Evolutionary conservation across 1,140 invertebrate genomes (phyloP).

Genomic region (Panulirus ornatus): DNA sequence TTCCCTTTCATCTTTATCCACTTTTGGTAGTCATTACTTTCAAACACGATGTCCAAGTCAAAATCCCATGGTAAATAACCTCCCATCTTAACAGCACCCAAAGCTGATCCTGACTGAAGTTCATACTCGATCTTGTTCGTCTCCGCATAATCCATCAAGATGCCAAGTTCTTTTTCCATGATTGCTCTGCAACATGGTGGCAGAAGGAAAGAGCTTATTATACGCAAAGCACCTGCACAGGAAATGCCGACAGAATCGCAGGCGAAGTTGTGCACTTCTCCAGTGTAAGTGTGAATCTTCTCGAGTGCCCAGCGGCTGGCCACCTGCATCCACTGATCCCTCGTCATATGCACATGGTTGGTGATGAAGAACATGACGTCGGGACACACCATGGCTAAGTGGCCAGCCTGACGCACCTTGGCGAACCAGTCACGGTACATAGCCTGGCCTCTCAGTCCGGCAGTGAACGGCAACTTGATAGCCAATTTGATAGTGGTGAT

Average conservation of each 20-base stretch:
- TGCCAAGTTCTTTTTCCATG: constrained; percentile 8
- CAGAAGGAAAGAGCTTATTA: not conserved
- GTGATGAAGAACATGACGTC: constrained; percentile 37
- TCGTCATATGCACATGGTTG: constrained; percentile 10
- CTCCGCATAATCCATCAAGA: not conserved
- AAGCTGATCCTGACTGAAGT: constrained; percentile 15
- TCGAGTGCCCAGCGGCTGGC: constrained; percentile 4
- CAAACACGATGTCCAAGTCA: constrained; percentile 10
- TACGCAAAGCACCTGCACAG: not conserved
- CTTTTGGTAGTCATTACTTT: not conserved
- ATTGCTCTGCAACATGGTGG: constrained; percentile 22
- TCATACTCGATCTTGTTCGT: not conserved
- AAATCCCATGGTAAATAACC: constrained; percentile 31
- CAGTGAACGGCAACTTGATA: not conserved
- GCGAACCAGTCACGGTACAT: constrained; percentile 40
- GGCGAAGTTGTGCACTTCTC: not conserved
- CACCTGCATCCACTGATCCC: constrained; percentile 13
- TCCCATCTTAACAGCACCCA: constrained; percentile 26
- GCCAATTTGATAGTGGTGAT: not conserved
- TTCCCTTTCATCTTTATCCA: not conserved
- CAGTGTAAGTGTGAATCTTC: not conserved
- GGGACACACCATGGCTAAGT: constrained; percentile 30
- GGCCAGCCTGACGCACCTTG: constrained; percentile 8
- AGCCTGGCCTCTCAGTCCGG: not conserved
- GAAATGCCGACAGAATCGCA: constrained; percentile 15